phyloP scores from a whole-genome alignment of 53 echinoderm and acorn worm species.

The Echinometra lucunter region DNA sequence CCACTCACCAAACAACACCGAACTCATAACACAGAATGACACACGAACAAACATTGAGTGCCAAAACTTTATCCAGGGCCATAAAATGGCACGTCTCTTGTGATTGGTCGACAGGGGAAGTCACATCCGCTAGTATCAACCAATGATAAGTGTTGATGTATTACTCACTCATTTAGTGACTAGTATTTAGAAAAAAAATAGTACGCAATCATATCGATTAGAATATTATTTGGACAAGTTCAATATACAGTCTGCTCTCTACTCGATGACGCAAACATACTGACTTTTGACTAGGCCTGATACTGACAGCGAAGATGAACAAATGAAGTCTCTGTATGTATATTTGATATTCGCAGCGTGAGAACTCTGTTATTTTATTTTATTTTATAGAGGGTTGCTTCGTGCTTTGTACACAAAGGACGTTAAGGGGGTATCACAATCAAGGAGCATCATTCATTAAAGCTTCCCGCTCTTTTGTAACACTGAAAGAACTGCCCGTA shows the following conservation, averaged over 20 bases:
- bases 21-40: neutral
- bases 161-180: conserved; percentile 27
- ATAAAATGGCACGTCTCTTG: conserved; percentile 28
- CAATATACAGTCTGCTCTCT: neutral
- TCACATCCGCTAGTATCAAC: conserved; percentile 35
- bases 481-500: neutral
- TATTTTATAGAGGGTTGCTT: neutral
- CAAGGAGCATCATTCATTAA: conserved; percentile 10
- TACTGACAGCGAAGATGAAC: neutral
- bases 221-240: neutral
- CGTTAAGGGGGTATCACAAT: neutral
- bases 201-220: neutral
- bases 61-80: neutral
- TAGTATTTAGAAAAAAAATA: neutral
- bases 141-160: conserved; percentile 52
- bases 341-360: neutral
- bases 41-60: neutral
- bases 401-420: neutral
- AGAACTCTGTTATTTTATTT: neutral
- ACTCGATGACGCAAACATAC: neutral
- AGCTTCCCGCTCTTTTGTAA: neutral
- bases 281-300: no score
- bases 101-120: conserved; percentile 60
- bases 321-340: neutral
- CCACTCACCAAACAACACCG: conserved; percentile 11